These are phyloP conservation scores for Homalodisca vitripennis DNA, from an alignment of 1,140 invertebrate genomes.

Conservation along the genomic window DNA sequence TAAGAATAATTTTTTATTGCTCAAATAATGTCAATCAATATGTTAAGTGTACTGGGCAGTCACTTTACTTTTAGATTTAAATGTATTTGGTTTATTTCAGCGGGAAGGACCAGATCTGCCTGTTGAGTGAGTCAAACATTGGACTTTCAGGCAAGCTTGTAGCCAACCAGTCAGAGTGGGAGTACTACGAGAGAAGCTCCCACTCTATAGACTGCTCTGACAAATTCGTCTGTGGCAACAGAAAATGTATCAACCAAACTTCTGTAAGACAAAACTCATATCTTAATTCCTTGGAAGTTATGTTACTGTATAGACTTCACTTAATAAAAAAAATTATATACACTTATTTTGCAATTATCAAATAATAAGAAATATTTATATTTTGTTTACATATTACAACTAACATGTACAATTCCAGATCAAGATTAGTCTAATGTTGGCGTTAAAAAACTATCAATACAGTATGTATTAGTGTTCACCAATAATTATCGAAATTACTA, in stretches of 20 bases:
- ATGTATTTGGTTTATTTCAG: constrained; percentile 45
- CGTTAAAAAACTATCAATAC: too few species aligned
- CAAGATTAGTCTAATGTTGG: too few species aligned
- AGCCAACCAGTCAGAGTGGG: constrained; percentile 47
- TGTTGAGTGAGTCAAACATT: constrained; percentile 58
- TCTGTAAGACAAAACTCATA: too few species aligned
- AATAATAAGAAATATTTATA: too few species aligned
- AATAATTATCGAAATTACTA: too few species aligned
- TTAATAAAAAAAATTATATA: too few species aligned
- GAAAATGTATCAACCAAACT: constrained; percentile 57
- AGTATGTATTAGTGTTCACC: too few species aligned
- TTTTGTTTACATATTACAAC: too few species aligned
- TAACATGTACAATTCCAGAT: too few species aligned
- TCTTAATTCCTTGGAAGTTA: too few species aligned
- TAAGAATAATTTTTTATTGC: not conserved
- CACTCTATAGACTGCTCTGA: constrained; percentile 51
- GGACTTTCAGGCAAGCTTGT: constrained; percentile 56
- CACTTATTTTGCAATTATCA: too few species aligned
- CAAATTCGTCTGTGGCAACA: constrained; percentile 56
- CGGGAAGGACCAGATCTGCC: constrained; percentile 53
- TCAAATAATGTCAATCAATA: constrained; percentile 56
- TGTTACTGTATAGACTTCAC: too few species aligned
- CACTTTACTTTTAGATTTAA: not conserved
- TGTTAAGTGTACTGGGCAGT: constrained; percentile 55
- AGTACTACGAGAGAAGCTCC: constrained; percentile 59